phyloP scores from a whole-genome alignment of 2,797 vertebrate species.

The Ispidina picta region DNA sequence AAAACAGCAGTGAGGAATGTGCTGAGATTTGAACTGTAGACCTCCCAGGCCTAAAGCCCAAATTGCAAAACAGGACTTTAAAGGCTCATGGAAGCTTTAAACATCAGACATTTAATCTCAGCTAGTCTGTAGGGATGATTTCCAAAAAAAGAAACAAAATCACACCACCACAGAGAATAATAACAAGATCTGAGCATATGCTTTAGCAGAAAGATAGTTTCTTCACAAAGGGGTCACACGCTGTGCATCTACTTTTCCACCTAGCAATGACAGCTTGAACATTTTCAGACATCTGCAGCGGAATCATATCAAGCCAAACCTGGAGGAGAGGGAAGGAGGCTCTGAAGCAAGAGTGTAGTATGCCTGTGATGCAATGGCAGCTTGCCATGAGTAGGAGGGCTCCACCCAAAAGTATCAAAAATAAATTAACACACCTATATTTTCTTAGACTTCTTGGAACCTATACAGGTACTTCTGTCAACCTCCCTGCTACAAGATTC shows the following conservation, averaged over 20 bases:
- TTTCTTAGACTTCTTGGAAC: constrained; percentile 65
- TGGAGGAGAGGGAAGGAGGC: constrained; percentile 46
- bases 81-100: constrained; percentile 55
- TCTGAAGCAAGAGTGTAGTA: constrained; percentile 4
- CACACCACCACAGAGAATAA: constrained; percentile 46
- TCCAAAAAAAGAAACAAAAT: constrained; percentile 70
- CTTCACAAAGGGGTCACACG: constrained; percentile 52
- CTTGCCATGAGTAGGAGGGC: constrained; percentile 62
- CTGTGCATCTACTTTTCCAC: constrained; percentile 62
- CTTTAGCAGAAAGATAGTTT: constrained; percentile 18
- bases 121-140: constrained; percentile 63
- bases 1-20: constrained; percentile 46
- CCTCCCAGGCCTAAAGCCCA: constrained; percentile 39
- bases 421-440: constrained; percentile 64
- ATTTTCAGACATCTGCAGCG: constrained; percentile 49
- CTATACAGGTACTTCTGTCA: constrained; percentile 13
- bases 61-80: constrained; percentile 58
- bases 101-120: constrained; percentile 70
- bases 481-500: background rate
- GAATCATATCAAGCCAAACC: constrained; percentile 16
- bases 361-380: constrained; percentile 40
- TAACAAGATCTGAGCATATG: constrained; percentile 47
- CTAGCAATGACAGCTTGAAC: constrained; percentile 46
- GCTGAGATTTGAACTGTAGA: constrained; percentile 59
- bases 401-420: constrained; percentile 62